These are phyloP conservation scores for Acanthoscelides obtectus DNA, from an alignment of 2,888 invertebrate genomes.

Conservation along the genomic window DNA sequence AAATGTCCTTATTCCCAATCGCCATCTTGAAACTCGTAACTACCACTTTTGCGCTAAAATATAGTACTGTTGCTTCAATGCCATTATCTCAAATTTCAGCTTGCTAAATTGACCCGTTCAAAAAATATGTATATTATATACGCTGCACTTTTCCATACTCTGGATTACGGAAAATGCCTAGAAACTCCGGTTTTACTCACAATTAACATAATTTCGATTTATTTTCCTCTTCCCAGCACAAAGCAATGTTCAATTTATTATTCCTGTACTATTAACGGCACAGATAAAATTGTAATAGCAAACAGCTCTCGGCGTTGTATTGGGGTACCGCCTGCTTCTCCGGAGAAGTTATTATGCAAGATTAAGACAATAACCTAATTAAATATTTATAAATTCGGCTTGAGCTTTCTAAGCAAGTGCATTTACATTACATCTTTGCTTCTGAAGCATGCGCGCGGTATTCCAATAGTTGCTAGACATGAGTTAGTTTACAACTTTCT, in stretches of 20 bases:
- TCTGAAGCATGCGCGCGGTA: conserved; percentile 6
- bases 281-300: conserved; percentile 8
- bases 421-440: conserved; percentile 14
- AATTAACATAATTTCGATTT: no score
- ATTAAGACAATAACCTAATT: conserved; percentile 19
- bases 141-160: no score
- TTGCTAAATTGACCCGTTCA: no score
- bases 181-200: no score
- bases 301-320: conserved; percentile 4
- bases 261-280: background rate
- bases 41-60: no score
- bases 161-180: no score
- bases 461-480: conserved; percentile 6
- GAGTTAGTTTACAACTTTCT: background rate
- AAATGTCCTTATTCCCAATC: no score
- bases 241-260: background rate
- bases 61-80: no score
- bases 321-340: conserved; percentile 1
- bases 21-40: no score
- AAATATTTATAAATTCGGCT: conserved; percentile 17
- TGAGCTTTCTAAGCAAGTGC: conserved; percentile 3
- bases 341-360: conserved; percentile 13
- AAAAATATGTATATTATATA: no score
- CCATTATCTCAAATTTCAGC: no score
- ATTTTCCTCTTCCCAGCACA: no score